Base-by-base conservation (phyloP, 2,113 vertebrate species). In the Caracal caracal region DNA sequence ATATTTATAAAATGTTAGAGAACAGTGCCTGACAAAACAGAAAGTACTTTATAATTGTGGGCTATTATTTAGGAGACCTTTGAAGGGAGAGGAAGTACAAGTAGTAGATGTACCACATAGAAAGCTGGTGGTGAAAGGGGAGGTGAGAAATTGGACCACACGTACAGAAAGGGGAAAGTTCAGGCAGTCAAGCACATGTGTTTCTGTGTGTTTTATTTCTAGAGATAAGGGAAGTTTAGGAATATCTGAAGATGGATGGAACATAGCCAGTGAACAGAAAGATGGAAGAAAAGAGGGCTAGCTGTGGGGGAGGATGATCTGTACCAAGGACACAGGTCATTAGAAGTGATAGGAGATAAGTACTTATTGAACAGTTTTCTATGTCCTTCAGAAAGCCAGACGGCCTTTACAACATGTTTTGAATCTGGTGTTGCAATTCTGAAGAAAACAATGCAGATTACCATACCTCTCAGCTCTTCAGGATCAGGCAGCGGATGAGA, bases 191-290 rank as follows among this genome's bases (percentile, higher is more conserved):
- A 61, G 47, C 70, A 75, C 75, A 68, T 53, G 63, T n/a, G 10
- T 83, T 49, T 51, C 22, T 83, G 90, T 91, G 75, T 73, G 13
- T 61, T 78, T 86, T 35, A 35, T 83, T 93, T 88, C 70, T 56
- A 49, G 83, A 84, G 47, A 56, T 56, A 95, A 79, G 49, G 47
- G 26, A 88, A 85, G 43, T 1, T 9, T n/a, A 33, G 24, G 49
- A 37, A 22, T 78, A 37, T 85, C 65, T 68, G 20, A 88, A 83
- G 40, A 66, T n/a, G 30, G 43, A 24, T 43, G 30, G 35, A 80
- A 75, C 51, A 28, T 20, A 53, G 8, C 28, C 68, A 80, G 30
- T 1, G 10, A 30, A 75, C 35, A 66, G 40, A 30, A 92, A 91
- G 26, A 6, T 13, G 1, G 73, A 70, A 73, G 78, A 79, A 17